A percentile compares a stretch with the other conserved stretches of the same genome.
Conservation (phyloP, 2,797 vertebrate genomes). For the Sebastes iracundus region DNA sequence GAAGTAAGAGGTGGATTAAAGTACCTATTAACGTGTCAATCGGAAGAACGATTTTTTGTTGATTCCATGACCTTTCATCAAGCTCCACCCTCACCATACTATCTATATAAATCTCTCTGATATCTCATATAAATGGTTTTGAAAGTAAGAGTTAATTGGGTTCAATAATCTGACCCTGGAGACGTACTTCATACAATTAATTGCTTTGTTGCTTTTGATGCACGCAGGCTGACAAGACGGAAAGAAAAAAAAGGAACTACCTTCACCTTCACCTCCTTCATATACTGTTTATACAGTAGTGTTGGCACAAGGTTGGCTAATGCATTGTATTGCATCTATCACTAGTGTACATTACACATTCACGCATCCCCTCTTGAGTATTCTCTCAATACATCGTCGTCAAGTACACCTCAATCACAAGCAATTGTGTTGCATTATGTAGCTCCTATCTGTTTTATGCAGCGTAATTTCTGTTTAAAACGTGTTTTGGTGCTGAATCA, state of each 20-base stretch:
- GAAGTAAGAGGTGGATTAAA: not conserved
- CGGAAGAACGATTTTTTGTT: not conserved
- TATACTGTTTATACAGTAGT: not conserved
- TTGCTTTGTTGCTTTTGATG: not conserved
- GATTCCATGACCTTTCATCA: not conserved
- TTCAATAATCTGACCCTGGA: not conserved
- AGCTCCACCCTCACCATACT: not conserved
- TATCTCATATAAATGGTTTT: no score
- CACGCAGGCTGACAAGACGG: not conserved
- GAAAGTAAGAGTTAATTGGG: not conserved
- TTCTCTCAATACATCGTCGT: not conserved
- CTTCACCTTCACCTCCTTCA: not conserved
- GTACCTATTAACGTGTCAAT: not conserved
- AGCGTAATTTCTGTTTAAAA: not conserved
- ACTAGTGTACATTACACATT: not conserved
- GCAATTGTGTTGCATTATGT: not conserved
- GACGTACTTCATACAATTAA: not conserved
- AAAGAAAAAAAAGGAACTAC: not conserved
- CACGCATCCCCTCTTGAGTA: not conserved
- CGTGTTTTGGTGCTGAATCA: not conserved
- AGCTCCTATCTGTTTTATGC: conserved; percentile 9
- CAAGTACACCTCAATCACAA: not conserved
- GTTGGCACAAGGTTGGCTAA: not conserved
- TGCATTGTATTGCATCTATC: not conserved
- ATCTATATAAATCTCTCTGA: not conserved